These are phyloP conservation scores for Phragmatobia fuliginosa DNA, from an alignment of 2,888 invertebrate genomes.

Conservation along the genomic window DNA sequence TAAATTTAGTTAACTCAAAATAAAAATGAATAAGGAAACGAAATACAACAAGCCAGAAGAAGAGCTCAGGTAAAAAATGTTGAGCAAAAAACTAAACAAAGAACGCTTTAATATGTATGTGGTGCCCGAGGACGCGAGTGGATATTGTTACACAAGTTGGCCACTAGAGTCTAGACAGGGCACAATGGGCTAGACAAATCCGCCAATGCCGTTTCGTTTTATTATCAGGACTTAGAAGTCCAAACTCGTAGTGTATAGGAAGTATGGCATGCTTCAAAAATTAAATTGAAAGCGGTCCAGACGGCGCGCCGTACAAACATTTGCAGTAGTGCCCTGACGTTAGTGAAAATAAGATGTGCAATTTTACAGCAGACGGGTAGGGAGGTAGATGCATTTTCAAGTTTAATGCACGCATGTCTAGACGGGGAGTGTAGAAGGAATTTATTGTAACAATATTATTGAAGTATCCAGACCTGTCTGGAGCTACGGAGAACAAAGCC, in stretches of 20 bases:
- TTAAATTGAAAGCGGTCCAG: constrained; percentile 53
- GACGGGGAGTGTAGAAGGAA: constrained; percentile 50
- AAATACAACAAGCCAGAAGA: constrained; percentile 27
- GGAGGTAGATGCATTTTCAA: constrained; percentile 41
- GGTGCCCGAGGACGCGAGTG: constrained; percentile 38
- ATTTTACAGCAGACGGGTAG: constrained; percentile 44
- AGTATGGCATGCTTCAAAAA: constrained; percentile 38
- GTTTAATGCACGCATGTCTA: constrained; percentile 68
- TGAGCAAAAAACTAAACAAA: constrained; percentile 43
- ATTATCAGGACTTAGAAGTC: constrained; percentile 42
- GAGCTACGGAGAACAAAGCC: constrained; percentile 11
- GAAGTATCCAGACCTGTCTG: constrained; percentile 28
- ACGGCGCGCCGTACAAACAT: constrained; percentile 42
- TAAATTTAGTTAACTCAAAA: constrained; percentile 19
- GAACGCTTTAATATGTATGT: constrained; percentile 34
- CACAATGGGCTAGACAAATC: constrained; percentile 49
- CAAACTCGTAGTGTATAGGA: constrained; percentile 36
- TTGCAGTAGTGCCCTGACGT: constrained; percentile 32
- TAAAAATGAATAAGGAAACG: constrained; percentile 20
- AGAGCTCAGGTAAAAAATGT: constrained; percentile 33
- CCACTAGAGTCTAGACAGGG: constrained; percentile 49
- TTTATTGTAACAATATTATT: constrained; percentile 48
- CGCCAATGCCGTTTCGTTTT: constrained; percentile 43
- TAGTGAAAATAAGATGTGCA: constrained; percentile 39
- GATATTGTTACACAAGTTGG: constrained; percentile 50